Evolutionary conservation across 2,888 invertebrate genomes (phyloP).

Genomic region (Bugula neritina): DNA sequence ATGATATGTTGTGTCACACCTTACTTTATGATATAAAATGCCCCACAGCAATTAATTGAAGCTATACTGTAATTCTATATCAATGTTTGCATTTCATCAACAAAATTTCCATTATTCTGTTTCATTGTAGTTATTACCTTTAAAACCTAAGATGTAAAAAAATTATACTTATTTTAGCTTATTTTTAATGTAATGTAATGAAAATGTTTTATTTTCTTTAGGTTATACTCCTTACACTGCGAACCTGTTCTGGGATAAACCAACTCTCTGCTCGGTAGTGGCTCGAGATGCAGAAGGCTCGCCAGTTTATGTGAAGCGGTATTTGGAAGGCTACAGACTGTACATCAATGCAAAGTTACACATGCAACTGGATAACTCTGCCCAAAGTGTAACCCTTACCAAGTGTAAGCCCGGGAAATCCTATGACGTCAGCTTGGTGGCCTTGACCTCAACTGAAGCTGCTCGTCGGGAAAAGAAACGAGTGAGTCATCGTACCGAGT

Average conservation of each 20-base stretch:
- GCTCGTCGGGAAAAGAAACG: slow-evolving; percentile 18
- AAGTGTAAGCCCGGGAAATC: slow-evolving; percentile 51
- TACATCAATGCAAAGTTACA: slow-evolving; percentile 51
- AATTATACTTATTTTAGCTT: too few species aligned
- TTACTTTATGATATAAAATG: too few species aligned
- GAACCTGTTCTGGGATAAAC: slow-evolving; percentile 52
- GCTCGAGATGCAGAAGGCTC: slow-evolving; percentile 45
- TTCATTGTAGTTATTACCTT: too few species aligned
- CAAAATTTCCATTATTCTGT: too few species aligned
- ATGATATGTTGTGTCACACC: too few species aligned
- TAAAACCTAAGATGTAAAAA: too few species aligned
- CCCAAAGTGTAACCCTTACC: slow-evolving; percentile 51
- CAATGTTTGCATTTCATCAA: too few species aligned
- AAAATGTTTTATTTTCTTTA: too few species aligned
- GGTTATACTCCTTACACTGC: slow-evolving; percentile 46
- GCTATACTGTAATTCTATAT: too few species aligned
- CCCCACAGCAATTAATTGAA: too few species aligned
- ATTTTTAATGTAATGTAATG: too few species aligned
- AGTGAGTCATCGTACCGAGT: too few species aligned
- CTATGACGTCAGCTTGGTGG: slow-evolving; percentile 49
- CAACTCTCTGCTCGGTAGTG: slow-evolving; percentile 43
- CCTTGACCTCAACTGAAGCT: slow-evolving; percentile 38
- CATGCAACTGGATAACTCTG: slow-evolving; percentile 44
- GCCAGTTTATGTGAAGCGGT: slow-evolving; percentile 44
- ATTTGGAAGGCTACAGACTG: slow-evolving; percentile 49